Evolutionary conservation across 2,888 invertebrate species (phyloP).

Genomic region (Zaprionus lineosus): DNA sequence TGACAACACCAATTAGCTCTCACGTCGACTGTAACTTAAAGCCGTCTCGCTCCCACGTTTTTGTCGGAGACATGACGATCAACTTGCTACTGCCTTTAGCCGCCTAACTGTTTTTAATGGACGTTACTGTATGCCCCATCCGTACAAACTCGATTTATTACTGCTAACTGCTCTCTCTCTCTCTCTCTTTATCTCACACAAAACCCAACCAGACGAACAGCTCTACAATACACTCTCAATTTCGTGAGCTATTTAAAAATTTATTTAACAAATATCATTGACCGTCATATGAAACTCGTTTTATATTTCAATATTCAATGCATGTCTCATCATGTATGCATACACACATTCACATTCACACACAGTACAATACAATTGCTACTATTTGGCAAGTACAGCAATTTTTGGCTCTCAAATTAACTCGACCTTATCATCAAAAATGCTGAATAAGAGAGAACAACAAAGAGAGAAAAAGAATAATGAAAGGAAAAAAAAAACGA

Average conservation of each 20-base stretch:
- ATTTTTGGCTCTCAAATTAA: constrained; percentile 32
- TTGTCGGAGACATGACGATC: constrained; percentile 14
- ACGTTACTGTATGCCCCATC: constrained; percentile 33
- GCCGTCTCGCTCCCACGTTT: constrained; percentile 16
- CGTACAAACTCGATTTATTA: constrained; percentile 67
- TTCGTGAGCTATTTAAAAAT: constrained; percentile 28
- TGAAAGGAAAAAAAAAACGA: constrained; percentile 12
- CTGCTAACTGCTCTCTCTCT: too few species aligned
- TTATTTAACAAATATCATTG: constrained; percentile 49
- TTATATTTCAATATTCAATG: constrained; percentile 61
- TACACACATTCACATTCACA: background rate
- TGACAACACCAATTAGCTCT: constrained; percentile 53
- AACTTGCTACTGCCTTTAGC: constrained; percentile 24
- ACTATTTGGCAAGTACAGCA: constrained; percentile 49
- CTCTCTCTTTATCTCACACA: too few species aligned
- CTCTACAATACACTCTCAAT: too few species aligned
- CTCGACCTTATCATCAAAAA: constrained; percentile 66
- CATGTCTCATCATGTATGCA: constrained; percentile 23
- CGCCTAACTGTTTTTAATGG: constrained; percentile 17
- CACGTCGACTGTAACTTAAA: constrained; percentile 38
- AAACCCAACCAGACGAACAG: constrained; percentile 5
- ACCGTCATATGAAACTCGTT: constrained; percentile 69
- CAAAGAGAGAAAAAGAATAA: constrained; percentile 35
- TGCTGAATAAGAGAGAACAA: constrained; percentile 24
- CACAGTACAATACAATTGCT: background rate